Evolutionary conservation across 2,797 vertebrate species (phyloP).

Genomic region (Lindbergichthys nudifrons): DNA sequence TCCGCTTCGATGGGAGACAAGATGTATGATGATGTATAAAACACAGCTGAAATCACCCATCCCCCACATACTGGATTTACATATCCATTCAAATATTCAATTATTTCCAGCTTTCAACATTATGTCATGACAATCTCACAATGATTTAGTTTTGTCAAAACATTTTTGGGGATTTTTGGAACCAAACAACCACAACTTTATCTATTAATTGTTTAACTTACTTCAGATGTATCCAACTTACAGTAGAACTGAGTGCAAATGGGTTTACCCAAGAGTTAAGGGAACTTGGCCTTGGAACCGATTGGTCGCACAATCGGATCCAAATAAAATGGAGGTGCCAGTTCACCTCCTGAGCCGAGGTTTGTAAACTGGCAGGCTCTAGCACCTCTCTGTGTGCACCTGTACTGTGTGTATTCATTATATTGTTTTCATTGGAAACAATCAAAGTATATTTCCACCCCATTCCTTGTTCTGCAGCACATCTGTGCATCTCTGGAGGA

Average conservation of each 20-base stretch:
- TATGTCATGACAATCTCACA: conserved; percentile 36
- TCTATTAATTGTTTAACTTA: not conserved
- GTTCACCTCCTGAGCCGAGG: too few relatives aligned
- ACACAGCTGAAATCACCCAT: conserved; percentile 2
- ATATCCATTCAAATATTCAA: conserved; percentile 32
- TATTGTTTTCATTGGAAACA: conserved; percentile 1
- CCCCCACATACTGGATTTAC: conserved; percentile 30
- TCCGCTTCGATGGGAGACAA: not conserved
- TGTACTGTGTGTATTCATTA: too few relatives aligned
- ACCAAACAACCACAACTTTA: conserved; percentile 7
- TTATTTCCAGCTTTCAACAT: conserved; percentile 35
- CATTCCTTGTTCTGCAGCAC: conserved; percentile 50
- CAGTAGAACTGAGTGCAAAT: too few relatives aligned
- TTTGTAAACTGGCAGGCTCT: too few relatives aligned
- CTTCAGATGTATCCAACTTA: not conserved
- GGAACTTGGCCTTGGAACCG: too few relatives aligned
- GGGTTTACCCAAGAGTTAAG: too few relatives aligned
- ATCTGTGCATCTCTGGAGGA: conserved; percentile 70
- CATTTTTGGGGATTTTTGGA: conserved; percentile 17
- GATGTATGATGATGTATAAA: not conserved
- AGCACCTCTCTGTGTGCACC: too few relatives aligned
- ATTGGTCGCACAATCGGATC: too few relatives aligned
- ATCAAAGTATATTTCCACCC: conserved; percentile 47
- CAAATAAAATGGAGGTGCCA: too few relatives aligned
- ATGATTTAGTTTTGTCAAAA: conserved; percentile 3